Conservation (phyloP, 2,113 vertebrate species). For the Heteronetta atricapilla region DNA sequence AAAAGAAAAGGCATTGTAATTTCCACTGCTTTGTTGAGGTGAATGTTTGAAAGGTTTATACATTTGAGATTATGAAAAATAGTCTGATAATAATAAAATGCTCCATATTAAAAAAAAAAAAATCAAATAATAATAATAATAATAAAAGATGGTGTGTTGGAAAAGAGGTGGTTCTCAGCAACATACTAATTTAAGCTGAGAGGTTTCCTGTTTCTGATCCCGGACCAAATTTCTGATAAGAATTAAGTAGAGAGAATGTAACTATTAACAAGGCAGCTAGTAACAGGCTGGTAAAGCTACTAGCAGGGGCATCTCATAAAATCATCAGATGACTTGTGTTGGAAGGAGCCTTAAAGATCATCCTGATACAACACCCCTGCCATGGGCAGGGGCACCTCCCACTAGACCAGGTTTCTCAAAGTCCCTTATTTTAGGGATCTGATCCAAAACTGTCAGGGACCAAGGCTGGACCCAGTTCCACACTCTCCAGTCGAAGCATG, state of each 20-base stretch:
- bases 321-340: no score
- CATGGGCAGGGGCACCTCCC: no score
- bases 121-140: background rate
- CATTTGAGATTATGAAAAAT: background rate
- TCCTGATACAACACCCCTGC: no score
- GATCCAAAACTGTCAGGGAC: background rate
- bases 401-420: no score
- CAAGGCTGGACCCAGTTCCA: background rate
- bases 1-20: background rate
- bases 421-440: background rate
- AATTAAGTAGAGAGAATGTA: background rate
- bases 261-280: background rate
- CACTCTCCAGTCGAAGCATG: background rate
- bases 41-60: background rate
- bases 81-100: background rate
- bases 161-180: background rate
- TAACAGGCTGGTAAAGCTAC: background rate
- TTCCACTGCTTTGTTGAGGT: conserved; percentile 5
- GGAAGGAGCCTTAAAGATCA: no score
- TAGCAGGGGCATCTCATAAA: no score
- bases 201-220: background rate
- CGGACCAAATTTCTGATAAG: background rate
- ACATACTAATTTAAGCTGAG: background rate
- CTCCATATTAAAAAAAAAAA: background rate
- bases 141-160: background rate